phyloP scores from a whole-genome alignment of 2,113 vertebrate genomes.

The Diphyllodes magnificus region DNA sequence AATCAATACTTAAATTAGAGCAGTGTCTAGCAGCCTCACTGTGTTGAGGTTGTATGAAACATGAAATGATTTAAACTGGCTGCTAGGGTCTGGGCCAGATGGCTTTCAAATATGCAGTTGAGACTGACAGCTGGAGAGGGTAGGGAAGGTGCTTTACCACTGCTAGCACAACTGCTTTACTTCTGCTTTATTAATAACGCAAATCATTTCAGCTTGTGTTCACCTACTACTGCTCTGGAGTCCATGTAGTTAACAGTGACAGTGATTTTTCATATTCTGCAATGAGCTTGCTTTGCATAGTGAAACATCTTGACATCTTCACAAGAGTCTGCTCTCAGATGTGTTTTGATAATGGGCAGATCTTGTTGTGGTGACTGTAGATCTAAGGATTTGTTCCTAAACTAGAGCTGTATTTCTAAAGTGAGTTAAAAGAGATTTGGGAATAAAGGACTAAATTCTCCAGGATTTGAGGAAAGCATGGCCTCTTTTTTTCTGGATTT shows the following conservation, averaged over 20 bases:
- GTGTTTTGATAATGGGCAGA: background rate
- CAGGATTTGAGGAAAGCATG: background rate
- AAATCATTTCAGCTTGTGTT: background rate
- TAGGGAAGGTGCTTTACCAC: background rate
- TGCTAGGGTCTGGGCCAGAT: background rate
- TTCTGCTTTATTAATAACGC: background rate
- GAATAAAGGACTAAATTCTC: background rate
- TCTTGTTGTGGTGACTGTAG: background rate
- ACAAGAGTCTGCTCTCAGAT: background rate
- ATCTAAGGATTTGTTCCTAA: background rate
- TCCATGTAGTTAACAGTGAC: background rate
- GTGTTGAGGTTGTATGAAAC: background rate
- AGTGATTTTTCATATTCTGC: background rate
- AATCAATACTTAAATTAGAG: background rate
- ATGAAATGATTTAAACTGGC: background rate
- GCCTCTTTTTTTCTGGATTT: background rate
- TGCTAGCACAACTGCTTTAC: background rate
- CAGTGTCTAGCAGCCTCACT: background rate
- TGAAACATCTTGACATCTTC: background rate
- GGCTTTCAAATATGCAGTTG: background rate
- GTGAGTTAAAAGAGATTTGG: background rate
- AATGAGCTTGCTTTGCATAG: background rate
- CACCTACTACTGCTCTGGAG: background rate
- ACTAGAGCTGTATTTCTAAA: background rate
- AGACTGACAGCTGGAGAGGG: background rate